phyloP scores from a whole-genome alignment of 2,797 vertebrate species.

The Microctenopoma steveboyesi region DNA sequence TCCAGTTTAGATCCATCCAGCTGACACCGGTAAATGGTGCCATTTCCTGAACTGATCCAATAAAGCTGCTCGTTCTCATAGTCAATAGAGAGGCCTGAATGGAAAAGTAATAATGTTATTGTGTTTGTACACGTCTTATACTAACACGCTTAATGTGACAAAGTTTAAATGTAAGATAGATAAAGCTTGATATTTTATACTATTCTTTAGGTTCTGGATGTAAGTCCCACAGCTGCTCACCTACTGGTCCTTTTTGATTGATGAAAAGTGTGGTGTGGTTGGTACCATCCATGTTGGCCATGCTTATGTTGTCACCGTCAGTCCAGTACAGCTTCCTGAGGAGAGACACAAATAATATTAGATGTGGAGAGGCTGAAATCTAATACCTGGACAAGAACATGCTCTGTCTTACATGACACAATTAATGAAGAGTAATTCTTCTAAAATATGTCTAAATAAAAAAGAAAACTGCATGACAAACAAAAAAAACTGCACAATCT shows the following conservation, averaged over 20 bases:
- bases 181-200: background rate
- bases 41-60: conserved; percentile 95
- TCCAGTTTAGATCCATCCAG: conserved; percentile 89
- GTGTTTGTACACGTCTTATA: background rate
- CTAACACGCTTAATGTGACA: background rate
- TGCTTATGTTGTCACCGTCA: conserved; percentile 94
- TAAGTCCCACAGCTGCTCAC: conserved; percentile 73
- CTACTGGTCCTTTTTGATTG: conserved; percentile 92
- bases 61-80: conserved; percentile 91
- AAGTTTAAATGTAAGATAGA: background rate
- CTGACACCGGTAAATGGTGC: conserved; percentile 91
- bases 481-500: conserved; percentile 3
- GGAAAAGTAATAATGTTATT: background rate
- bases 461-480: background rate
- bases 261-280: conserved; percentile 89
- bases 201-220: background rate
- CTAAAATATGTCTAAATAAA: background rate
- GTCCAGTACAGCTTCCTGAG: conserved; percentile 97
- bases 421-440: background rate
- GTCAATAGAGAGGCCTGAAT: conserved; percentile 92
- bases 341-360: conserved; percentile 6
- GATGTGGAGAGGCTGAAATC: background rate
- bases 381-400: background rate
- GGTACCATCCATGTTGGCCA: conserved; percentile 95
- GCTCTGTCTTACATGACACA: background rate